These are phyloP conservation scores for Scaptomyza graminum DNA, from an alignment of 1,140 invertebrate genomes.

Conservation along the genomic window DNA sequence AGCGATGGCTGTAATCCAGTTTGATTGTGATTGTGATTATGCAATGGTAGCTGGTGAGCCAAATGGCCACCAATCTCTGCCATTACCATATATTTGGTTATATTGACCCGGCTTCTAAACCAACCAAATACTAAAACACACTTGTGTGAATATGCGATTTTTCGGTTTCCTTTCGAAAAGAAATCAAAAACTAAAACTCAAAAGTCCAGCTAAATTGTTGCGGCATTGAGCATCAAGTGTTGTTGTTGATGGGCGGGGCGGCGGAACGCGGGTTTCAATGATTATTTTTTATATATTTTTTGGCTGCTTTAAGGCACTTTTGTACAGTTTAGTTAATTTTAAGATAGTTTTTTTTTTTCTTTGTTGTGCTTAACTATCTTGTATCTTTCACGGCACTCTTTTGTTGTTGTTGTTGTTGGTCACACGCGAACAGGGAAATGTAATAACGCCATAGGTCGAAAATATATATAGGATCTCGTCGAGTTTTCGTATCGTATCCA, in stretches of 20 bases:
- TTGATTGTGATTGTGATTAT: constrained; percentile 84
- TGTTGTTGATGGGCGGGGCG: constrained; percentile 17
- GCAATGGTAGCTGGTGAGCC: constrained; percentile 86
- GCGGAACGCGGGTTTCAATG: neutral
- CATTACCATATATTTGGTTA: constrained; percentile 85
- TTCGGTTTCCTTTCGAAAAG: constrained; percentile 47
- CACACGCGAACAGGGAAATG: constrained; percentile 57
- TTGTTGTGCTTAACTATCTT: neutral
- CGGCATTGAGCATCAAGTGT: constrained; percentile 60
- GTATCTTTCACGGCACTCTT: constrained; percentile 39
- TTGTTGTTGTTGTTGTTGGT: constrained; percentile 38
- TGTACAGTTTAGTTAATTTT: constrained; percentile 33
- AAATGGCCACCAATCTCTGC: constrained; percentile 86
- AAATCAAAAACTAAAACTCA: constrained; percentile 42
- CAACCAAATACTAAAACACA: constrained; percentile 57
- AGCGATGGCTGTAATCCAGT: constrained; percentile 86
- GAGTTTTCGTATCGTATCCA: constrained; percentile 58
- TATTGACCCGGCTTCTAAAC: constrained; percentile 58
- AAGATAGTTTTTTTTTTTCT: constrained; percentile 25
- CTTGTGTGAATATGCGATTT: constrained; percentile 1
- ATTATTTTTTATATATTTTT: neutral
- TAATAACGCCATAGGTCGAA: constrained; percentile 35
- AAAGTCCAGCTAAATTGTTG: constrained; percentile 25
- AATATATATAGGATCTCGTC: constrained; percentile 1
- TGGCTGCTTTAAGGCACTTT: constrained; percentile 62